Conservation (phyloP, 1,140 invertebrate genomes). For the Akabosia matsudoensis region DNA sequence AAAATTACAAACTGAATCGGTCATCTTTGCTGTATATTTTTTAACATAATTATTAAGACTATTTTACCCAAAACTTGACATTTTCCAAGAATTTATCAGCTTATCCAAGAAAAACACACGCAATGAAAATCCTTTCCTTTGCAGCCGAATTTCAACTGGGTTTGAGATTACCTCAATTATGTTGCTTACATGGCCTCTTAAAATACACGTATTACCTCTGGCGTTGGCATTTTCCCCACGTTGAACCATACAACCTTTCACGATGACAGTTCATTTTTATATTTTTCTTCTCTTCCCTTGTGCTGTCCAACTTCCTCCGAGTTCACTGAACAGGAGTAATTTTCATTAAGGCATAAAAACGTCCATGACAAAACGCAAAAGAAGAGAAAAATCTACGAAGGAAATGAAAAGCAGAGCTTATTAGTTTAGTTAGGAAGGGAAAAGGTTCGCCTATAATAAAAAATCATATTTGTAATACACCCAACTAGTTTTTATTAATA, state of each 20-base stretch:
- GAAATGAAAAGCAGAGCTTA: not conserved
- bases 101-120: no score
- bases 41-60: no score
- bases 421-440: slow-evolving; percentile 1
- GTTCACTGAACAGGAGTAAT: slow-evolving; percentile 39
- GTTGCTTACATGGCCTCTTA: not conserved
- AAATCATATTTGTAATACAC: no score
- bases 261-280: not conserved
- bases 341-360: slow-evolving; percentile 39
- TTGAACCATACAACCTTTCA: no score
- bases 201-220: not conserved
- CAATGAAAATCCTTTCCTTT: no score
- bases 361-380: not conserved
- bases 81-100: no score
- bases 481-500: not conserved
- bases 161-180: no score
- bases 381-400: not conserved
- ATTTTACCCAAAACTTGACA: no score
- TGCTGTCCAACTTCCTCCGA: not conserved
- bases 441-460: no score
- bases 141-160: no score
- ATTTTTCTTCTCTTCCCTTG: not conserved
- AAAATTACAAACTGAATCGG: no score
- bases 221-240: not conserved
- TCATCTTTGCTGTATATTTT: no score